A percentile compares a stretch with the other conserved stretches of the same genome.
Conservation (phyloP, 2,888 invertebrate genomes). For the Cistogaster globosa region DNA sequence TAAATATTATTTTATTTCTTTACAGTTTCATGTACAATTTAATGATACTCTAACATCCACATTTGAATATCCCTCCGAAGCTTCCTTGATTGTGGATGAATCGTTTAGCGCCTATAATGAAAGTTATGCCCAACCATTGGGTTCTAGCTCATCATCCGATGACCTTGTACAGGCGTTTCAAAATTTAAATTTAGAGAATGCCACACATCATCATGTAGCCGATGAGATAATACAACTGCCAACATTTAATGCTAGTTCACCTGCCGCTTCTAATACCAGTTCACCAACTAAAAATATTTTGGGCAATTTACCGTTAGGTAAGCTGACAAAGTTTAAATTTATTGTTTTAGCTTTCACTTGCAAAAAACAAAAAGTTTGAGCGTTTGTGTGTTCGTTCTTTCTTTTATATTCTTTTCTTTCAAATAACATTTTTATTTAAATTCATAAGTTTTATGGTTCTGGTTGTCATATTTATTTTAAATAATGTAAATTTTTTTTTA, state of each 20-base stretch:
- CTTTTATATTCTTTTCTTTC: background rate
- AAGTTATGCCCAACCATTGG: conserved; percentile 48
- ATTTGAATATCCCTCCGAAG: conserved; percentile 97
- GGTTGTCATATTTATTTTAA: conserved; percentile 13
- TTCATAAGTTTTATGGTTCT: conserved; percentile 27
- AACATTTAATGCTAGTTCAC: conserved; percentile 73
- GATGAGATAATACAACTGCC: conserved; percentile 82
- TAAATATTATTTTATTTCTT: conserved; percentile 69
- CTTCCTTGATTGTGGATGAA: conserved; percentile 89
- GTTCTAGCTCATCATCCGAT: conserved; percentile 25
- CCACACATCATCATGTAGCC: conserved; percentile 80
- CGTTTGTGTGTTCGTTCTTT: no score
- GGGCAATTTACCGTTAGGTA: conserved; percentile 83
- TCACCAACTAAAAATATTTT: conserved; percentile 79
- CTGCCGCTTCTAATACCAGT: conserved; percentile 35
- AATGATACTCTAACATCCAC: conserved; percentile 93
- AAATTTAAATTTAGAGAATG: conserved; percentile 73
- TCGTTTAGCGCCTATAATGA: conserved; percentile 74
- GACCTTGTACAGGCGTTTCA: conserved; percentile 73
- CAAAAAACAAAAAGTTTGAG: background rate
- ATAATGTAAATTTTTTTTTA: background rate
- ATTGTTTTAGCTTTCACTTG: background rate
- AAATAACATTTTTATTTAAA: conserved; percentile 25
- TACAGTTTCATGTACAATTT: conserved; percentile 94
- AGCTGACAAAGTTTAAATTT: conserved; percentile 71